Evolutionary conservation across 2,888 invertebrate species (phyloP), one percentile per base, ranked within the genome.

Genomic region (Dione vanillae): DNA sequence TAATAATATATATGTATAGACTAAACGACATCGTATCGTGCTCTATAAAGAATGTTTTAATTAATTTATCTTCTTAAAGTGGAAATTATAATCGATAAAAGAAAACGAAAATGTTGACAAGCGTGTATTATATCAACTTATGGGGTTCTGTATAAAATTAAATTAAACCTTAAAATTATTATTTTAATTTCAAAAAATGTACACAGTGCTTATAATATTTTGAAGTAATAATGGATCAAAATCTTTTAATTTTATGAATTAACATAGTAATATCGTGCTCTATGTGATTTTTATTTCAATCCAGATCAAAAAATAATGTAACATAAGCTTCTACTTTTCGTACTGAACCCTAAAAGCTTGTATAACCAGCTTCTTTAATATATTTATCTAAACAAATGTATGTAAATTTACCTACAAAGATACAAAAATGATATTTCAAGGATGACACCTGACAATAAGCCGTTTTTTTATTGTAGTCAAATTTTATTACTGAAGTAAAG

Each of bases 341-440:
- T 35, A 54, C 14, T 7, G 35, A 54, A 14, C 35, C 10, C 52
- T 54, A 54, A 54, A 54, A 54, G 9, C 9, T 35, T 35, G n/a
- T 14, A 54, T 35, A 54, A 54, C 52, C 14, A 54, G 52, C 27
- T 54, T 51, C 10, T 6, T 27, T 51, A 27, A 51, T 54, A n/a
- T 54, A 54, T 54, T 54, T 54, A 54, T 35, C 54, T 54, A 54
- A 35, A 35, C 54, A 54, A 54, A 54, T 54, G 35, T 54, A 35
- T 35, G 35, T 35, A 54, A 35, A 54, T 54, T 52, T 27, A 0
- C 14, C 14, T 27, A 27, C 27, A 52, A 27, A 20, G 27, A 54
- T 54, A n/a, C n/a, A 54, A 35, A 54, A 54, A 54, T 35, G 14
- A 54, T 35, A 35, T 54, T 35, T 54, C 52, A 54, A 54, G 35